Percentiles rank a stretch among this genome's conserved stretches.
Conservation (phyloP, 1,140 invertebrate species). For the Dolichoris vasculosae region DNA sequence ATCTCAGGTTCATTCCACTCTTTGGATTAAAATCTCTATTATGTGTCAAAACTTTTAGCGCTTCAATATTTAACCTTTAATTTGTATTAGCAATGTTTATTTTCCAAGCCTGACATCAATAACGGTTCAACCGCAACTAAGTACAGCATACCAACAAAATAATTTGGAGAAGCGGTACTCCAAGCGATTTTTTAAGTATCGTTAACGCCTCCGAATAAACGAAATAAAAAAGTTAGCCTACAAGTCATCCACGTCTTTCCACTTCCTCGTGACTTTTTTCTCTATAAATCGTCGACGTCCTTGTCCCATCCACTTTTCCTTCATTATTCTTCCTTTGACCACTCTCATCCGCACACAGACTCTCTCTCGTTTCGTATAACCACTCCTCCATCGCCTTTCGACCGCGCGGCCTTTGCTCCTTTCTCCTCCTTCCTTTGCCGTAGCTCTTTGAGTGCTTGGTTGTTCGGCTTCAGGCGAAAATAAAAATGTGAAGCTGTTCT, state of each 20-base stretch:
- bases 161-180: background rate
- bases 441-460: slow-evolving; percentile 51
- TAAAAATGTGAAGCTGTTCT: slow-evolving; percentile 58
- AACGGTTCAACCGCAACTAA: background rate
- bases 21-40: background rate
- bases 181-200: background rate
- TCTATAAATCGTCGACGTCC: slow-evolving; percentile 29
- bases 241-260: slow-evolving; percentile 38
- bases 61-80: background rate
- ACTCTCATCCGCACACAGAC: background rate
- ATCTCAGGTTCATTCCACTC: background rate
- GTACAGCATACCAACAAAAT: background rate
- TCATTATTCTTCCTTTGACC: background rate
- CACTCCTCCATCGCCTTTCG: slow-evolving; percentile 33
- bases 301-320: slow-evolving; percentile 34
- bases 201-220: background rate
- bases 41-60: background rate
- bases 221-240: background rate
- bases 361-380: slow-evolving; percentile 4
- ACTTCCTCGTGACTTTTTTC: slow-evolving; percentile 43
- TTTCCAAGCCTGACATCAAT: background rate
- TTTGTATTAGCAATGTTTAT: background rate
- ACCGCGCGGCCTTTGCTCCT: slow-evolving; percentile 34
- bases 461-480: slow-evolving; percentile 62
- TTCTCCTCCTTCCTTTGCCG: slow-evolving; percentile 4